Evolutionary conservation across 92 coral and sea anemone genomes (phyloP).

Genomic region (Umimayanthus kanabou): DNA sequence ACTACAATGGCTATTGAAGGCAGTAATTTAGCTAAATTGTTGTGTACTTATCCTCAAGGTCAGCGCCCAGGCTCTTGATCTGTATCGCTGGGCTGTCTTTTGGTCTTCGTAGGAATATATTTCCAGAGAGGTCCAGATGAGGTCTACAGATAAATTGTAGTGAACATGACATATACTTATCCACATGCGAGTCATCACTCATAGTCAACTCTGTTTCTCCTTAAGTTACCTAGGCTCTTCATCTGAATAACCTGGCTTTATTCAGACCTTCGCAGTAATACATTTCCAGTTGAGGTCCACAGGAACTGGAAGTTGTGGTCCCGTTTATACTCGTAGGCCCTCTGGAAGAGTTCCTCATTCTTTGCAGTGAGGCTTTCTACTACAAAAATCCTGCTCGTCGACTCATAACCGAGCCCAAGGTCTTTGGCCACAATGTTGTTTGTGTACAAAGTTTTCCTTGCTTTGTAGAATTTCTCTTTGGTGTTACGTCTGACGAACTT

Average conservation of each 20-base stretch:
- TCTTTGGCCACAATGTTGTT: background rate
- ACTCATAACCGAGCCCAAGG: background rate
- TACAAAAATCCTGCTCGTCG: background rate
- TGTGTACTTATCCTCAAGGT: too few relatives aligned
- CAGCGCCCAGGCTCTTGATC: background rate
- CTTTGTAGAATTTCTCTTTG: conserved; percentile 42
- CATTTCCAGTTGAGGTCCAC: conserved; percentile 8
- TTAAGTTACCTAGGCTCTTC: background rate
- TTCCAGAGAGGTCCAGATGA: background rate
- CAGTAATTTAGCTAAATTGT: background rate
- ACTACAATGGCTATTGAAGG: too few relatives aligned
- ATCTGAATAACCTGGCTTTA: too few relatives aligned
- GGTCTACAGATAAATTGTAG: background rate
- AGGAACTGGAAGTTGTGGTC: conserved; percentile 8
- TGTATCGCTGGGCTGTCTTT: background rate
- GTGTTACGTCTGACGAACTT: conserved; percentile 34
- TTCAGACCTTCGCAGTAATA: too few relatives aligned
- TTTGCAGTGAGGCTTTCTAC: background rate
- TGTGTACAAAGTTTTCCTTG: conserved; percentile 22
- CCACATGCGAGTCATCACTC: background rate
- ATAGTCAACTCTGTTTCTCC: background rate
- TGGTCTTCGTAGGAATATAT: background rate
- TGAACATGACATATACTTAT: background rate
- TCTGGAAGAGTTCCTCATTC: background rate
- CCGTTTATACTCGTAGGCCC: background rate